Evolutionary conservation across 2,797 vertebrate genomes (phyloP).

Genomic region (Hydrolagus colliei): DNA sequence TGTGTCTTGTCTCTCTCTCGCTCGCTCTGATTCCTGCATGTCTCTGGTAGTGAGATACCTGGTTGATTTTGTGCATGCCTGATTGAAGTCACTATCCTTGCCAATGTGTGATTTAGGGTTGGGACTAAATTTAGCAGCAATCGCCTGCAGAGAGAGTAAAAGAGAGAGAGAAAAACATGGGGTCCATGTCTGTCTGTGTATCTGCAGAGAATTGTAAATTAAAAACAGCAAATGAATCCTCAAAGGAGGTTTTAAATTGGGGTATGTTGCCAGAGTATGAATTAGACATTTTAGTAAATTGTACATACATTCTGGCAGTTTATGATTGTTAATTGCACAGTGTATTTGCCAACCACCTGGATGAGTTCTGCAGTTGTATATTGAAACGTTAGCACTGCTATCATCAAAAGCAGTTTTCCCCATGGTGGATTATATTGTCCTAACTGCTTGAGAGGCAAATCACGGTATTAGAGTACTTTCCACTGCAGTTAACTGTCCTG

Average conservation of each 20-base stretch:
- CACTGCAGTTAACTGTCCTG: not conserved
- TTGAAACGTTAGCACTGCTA: not conserved
- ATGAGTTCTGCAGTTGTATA: no score
- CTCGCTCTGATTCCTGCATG: not conserved
- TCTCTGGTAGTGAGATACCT: slow-evolving; percentile 6
- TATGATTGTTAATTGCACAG: no score
- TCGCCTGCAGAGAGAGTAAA: not conserved
- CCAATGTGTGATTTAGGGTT: not conserved
- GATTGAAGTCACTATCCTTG: slow-evolving; percentile 8
- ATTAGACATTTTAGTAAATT: not conserved
- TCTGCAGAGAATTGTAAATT: not conserved
- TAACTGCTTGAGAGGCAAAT: no score
- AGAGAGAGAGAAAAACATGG: not conserved
- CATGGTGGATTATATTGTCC: no score
- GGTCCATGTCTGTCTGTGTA: slow-evolving; percentile 14
- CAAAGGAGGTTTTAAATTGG: not conserved
- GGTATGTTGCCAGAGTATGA: not conserved
- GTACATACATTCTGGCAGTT: not conserved
- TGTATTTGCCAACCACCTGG: no score
- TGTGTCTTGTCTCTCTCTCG: not conserved
- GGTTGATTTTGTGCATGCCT: slow-evolving; percentile 7
- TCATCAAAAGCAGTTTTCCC: no score
- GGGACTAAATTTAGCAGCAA: not conserved
- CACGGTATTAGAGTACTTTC: no score
- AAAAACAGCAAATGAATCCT: not conserved